Evolutionary conservation across 2,888 invertebrate species (phyloP).

Genomic region (Augiades crinisus): DNA sequence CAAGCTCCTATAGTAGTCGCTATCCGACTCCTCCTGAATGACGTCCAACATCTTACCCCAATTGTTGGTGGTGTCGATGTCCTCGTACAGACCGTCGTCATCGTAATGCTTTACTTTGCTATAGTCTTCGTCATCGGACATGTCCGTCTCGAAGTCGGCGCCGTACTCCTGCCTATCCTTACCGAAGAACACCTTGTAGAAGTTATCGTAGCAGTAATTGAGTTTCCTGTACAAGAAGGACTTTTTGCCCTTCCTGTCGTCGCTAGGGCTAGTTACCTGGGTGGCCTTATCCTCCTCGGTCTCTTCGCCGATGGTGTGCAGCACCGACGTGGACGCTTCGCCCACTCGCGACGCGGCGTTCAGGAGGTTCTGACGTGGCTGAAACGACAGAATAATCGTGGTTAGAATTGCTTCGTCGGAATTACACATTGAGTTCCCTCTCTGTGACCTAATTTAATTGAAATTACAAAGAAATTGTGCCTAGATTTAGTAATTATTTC

Average conservation of each 20-base stretch:
- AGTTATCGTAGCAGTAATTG: constrained; percentile 74
- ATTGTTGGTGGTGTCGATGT: constrained; percentile 54
- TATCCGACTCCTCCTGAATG: constrained; percentile 74
- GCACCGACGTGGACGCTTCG: constrained; percentile 96
- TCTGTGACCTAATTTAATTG: no score
- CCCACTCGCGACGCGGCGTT: constrained; percentile 98
- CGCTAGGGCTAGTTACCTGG: constrained; percentile 69
- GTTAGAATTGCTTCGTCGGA: no score
- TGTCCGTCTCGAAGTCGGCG: constrained; percentile 46
- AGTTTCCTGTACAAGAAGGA: constrained; percentile 70
- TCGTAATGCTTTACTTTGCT: constrained; percentile 42
- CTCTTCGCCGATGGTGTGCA: constrained; percentile 96
- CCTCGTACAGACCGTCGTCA: constrained; percentile 67
- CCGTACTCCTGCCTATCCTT: constrained; percentile 51
- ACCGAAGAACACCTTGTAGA: constrained; percentile 71
- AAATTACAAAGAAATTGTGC: no score
- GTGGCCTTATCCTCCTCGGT: constrained; percentile 91
- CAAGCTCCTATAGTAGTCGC: constrained; percentile 71
- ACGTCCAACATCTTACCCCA: constrained; percentile 60
- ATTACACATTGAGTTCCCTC: no score
- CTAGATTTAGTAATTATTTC: no score
- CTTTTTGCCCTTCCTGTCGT: constrained; percentile 45
- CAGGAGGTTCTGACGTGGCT: constrained; percentile 95
- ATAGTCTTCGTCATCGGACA: constrained; percentile 29
- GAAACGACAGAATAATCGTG: constrained; percentile 40